A percentile compares a stretch with the other conserved stretches of the same genome.
phyloP scores from a whole-genome alignment of 2,113 vertebrate genomes.

The Desmodus rotundus region DNA sequence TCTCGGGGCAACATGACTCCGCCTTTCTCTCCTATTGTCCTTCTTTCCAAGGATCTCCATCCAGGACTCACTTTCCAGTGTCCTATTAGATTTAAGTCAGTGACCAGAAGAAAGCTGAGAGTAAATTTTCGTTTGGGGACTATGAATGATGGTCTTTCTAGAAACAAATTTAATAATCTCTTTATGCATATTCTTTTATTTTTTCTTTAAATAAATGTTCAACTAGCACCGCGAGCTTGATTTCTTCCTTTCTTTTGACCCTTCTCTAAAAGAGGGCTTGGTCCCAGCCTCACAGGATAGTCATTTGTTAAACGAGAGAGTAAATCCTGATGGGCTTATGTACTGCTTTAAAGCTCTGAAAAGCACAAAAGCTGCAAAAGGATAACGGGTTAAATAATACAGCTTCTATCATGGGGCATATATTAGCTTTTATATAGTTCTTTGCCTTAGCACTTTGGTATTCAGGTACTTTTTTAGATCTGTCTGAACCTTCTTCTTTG shows the following conservation, averaged over 20 bases:
- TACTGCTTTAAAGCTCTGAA: neutral
- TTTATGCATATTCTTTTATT: neutral
- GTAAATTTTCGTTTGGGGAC: neutral
- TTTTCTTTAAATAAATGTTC: slow-evolving; percentile 25
- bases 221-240: neutral
- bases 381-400: slow-evolving; percentile 31
- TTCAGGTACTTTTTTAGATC: slow-evolving; percentile 23
- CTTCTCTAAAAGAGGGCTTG: neutral
- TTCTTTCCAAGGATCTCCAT: neutral
- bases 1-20: neutral
- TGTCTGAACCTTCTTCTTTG: neutral
- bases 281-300: neutral
- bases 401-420: neutral
- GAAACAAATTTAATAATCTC: neutral
- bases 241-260: neutral
- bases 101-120: neutral
- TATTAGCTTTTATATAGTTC: neutral
- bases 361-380: slow-evolving; percentile 4
- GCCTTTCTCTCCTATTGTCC: neutral
- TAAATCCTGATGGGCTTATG: slow-evolving; percentile 6
- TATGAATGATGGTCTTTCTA: neutral
- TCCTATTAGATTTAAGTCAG: neutral
- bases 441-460: neutral
- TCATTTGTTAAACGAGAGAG: slow-evolving; percentile 31
- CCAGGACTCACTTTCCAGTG: neutral